Conservation (phyloP, 2,888 invertebrate genomes). For the Agelastica alni region DNA sequence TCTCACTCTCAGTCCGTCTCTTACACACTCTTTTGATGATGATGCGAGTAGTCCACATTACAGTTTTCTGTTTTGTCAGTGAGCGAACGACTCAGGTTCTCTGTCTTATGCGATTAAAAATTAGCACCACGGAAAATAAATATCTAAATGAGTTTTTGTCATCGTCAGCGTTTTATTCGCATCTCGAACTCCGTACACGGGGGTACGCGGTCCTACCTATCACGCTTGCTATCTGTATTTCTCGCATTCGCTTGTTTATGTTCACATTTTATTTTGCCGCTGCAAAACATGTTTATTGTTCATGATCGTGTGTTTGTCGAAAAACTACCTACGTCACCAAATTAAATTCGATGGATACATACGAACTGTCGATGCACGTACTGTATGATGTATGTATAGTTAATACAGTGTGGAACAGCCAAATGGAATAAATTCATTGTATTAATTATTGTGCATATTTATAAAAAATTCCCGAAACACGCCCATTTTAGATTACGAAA, state of each 20-base stretch:
- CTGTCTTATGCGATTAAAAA: constrained; percentile 28
- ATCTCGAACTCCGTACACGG: neutral
- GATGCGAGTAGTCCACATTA: constrained; percentile 33
- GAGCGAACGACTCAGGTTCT: too few species aligned
- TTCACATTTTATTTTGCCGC: constrained; percentile 14
- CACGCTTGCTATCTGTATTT: constrained; percentile 12
- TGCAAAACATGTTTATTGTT: constrained; percentile 30
- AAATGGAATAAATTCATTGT: too few species aligned
- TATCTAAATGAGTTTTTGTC: constrained; percentile 9
- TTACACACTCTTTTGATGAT: constrained; percentile 32
- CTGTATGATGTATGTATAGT: too few species aligned
- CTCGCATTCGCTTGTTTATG: constrained; percentile 18
- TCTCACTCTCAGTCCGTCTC: too few species aligned
- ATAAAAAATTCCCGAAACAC: too few species aligned
- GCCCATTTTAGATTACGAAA: too few species aligned
- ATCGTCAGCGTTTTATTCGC: constrained; percentile 17
- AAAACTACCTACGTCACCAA: constrained; percentile 26
- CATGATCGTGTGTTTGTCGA: constrained; percentile 26
- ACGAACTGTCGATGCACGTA: too few species aligned
- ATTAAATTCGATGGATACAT: constrained; percentile 16
- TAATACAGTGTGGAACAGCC: too few species aligned
- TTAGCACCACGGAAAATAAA: constrained; percentile 21
- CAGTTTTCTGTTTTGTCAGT: constrained; percentile 34
- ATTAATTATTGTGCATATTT: too few species aligned
- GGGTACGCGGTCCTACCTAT: constrained; percentile 6